Conservation (phyloP, 2,797 vertebrate species). For the Dermochelys coriacea region DNA sequence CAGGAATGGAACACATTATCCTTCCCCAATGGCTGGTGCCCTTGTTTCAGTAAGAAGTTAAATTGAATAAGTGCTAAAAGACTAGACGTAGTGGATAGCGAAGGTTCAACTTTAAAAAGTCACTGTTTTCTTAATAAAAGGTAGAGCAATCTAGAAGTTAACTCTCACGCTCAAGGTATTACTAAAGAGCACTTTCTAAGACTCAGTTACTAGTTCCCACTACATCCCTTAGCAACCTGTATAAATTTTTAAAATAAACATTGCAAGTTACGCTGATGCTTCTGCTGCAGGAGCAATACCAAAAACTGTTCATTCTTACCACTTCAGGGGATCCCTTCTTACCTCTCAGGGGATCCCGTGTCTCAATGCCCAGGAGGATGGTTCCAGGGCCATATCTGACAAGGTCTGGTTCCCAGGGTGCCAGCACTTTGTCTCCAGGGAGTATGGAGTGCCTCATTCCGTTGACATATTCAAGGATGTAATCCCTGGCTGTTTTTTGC, state of each 20-base stretch:
- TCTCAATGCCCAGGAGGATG: slow-evolving; percentile 78
- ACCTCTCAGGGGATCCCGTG: slow-evolving; percentile 81
- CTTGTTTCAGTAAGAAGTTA: neutral
- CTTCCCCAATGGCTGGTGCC: neutral
- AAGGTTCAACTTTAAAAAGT: neutral
- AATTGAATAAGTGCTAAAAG: neutral
- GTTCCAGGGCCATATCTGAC: slow-evolving; percentile 86
- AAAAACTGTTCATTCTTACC: neutral
- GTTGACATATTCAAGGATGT: slow-evolving; percentile 81
- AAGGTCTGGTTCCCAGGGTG: slow-evolving; percentile 84
- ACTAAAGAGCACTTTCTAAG: neutral
- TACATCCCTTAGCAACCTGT: neutral
- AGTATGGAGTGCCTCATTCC: slow-evolving; percentile 69
- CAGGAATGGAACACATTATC: neutral
- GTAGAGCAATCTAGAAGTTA: neutral
- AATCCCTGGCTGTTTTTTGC: slow-evolving; percentile 77
- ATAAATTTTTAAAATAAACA: neutral
- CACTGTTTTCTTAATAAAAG: neutral
- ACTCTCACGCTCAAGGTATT: neutral
- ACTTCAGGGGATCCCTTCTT: neutral
- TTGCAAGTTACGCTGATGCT: neutral
- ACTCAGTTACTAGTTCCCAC: neutral
- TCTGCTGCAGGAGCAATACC: neutral
- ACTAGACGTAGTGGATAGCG: accelerated
- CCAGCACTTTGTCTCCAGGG: slow-evolving; percentile 88